Evolutionary conservation across 2,113 vertebrate genomes (phyloP), one percentile per base, ranked within the genome.

Genomic region (Henicopernis longicauda): DNA sequence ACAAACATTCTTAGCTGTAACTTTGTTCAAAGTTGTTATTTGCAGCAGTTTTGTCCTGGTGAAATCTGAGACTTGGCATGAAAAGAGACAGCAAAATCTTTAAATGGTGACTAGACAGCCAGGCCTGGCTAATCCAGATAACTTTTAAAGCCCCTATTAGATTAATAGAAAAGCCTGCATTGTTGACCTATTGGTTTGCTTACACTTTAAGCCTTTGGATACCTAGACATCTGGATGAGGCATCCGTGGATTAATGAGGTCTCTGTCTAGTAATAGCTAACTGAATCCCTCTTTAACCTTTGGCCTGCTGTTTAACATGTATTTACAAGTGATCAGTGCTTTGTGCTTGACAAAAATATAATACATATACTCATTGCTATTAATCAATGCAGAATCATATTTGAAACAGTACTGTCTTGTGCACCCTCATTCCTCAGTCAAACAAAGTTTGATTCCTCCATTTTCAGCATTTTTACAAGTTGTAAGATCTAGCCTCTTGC

Each of bases 141-240:
- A 45, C 47, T 92, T 92, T 90, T 81, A 81, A 94, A 81, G 20
- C 16, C 50, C 26, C 11, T 63, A 4, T 55, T 55, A 81, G 54
- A 82, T 80, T 57, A 78, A 71, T 13, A 83, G 67, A 38, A 88
- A 88, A 92, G 45, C 45, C 67, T 66, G 32, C 5, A 8, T 38
- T 95, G 47, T 67, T 95, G 82, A 93, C 55, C 50, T 95, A 2
- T 70, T 92, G 67, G 59, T 82, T 95, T 94, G 67, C 57, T 90
- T 93, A 55, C 34, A 17, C 42, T 92, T 88, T 27, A 90, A 77
- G 74, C 58, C 67, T 89, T 73, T 78, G 80, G 63, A 59, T 81
- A 84, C 18, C 47, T 66, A 66, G 58, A n/a, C 27, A 65, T 76
- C 44, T 88, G 74, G 58, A 74, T 83, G 36, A 91, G 11, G 26